These are phyloP conservation scores for Chelmon rostratus DNA, from an alignment of 2,797 vertebrate genomes.

Conservation along the genomic window DNA sequence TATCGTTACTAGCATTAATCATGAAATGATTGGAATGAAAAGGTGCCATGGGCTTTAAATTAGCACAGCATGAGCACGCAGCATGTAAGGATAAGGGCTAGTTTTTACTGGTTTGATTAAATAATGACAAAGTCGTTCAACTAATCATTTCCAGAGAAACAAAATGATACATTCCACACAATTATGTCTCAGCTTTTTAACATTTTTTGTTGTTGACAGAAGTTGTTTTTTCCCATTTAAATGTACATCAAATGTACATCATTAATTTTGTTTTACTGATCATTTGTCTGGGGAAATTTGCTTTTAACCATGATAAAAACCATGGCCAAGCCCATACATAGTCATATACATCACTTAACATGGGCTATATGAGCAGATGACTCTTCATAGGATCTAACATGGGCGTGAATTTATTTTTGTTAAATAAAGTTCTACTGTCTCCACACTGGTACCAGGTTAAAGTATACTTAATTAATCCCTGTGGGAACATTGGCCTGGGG, in stretches of 20 bases:
- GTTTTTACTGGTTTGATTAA: constrained; percentile 6
- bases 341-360: too few relatives aligned
- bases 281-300: neutral
- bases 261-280: constrained; percentile 1
- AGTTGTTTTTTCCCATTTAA: too few relatives aligned
- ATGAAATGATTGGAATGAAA: neutral
- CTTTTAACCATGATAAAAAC: neutral
- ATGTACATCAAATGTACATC: too few relatives aligned
- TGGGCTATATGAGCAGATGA: too few relatives aligned
- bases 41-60: neutral
- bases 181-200: neutral
- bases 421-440: too few relatives aligned
- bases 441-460: constrained; percentile 29
- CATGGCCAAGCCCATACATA: too few relatives aligned
- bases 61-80: neutral
- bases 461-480: constrained; percentile 60
- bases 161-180: neutral
- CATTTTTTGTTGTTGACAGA: neutral
- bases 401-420: too few relatives aligned
- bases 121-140: neutral
- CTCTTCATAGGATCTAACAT: too few relatives aligned
- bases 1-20: neutral
- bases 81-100: neutral
- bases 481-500: constrained; percentile 42
- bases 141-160: neutral